Conservation (phyloP, 2,888 invertebrate genomes). For the Dicyrtomina minuta region DNA sequence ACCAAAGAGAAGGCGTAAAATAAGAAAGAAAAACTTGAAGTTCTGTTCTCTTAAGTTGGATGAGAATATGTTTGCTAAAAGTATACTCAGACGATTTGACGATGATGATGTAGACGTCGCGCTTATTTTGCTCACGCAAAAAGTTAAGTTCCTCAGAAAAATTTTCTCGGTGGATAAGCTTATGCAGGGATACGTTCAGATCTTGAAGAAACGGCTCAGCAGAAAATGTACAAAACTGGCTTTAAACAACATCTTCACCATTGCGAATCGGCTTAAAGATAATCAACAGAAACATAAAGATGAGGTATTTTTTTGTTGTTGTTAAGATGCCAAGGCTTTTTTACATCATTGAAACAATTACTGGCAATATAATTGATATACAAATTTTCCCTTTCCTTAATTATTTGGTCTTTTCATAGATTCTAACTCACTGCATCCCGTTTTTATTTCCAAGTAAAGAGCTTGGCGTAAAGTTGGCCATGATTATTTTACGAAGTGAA, state of each 20-base stretch:
- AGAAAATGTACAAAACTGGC: slow-evolving; percentile 35
- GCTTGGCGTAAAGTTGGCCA: slow-evolving; percentile 57
- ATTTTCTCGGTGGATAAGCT: slow-evolving; percentile 60
- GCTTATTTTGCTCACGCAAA: slow-evolving; percentile 58
- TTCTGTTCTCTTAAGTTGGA: slow-evolving; percentile 55
- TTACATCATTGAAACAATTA: too few relatives aligned
- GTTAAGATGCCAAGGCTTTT: too few relatives aligned
- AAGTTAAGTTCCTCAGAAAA: slow-evolving; percentile 57
- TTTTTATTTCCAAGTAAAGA: slow-evolving; percentile 64
- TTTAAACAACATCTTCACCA: slow-evolving; percentile 38
- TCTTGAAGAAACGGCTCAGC: slow-evolving; percentile 58
- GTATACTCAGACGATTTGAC: slow-evolving; percentile 66
- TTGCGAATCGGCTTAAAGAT: slow-evolving; percentile 22
- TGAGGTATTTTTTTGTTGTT: too few relatives aligned
- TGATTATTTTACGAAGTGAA: slow-evolving; percentile 58
- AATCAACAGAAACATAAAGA: too few relatives aligned
- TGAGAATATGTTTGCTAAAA: slow-evolving; percentile 65
- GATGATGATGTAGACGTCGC: slow-evolving; percentile 70
- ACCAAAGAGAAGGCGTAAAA: neutral
- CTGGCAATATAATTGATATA: neutral
- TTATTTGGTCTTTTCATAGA: slow-evolving; percentile 45
- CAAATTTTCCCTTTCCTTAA: too few relatives aligned
- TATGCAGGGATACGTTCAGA: slow-evolving; percentile 60
- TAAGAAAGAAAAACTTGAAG: neutral
- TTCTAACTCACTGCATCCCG: slow-evolving; percentile 65